Evolutionary conservation across 2,113 vertebrate genomes (phyloP), one percentile per base, ranked within the genome.

Genomic region (Macaca nemestrina): DNA sequence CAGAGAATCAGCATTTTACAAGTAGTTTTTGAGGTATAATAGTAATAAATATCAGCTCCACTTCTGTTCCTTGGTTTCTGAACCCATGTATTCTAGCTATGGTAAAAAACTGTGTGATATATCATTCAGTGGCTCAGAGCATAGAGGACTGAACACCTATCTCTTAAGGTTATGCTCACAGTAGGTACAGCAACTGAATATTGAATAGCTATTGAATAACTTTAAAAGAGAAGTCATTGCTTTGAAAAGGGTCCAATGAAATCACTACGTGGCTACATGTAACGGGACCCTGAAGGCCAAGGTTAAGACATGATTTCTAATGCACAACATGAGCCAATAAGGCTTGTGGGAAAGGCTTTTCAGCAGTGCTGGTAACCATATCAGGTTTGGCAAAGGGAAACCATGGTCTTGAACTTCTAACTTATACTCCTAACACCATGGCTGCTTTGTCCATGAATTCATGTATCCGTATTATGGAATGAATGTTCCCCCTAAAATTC

Each of bases 1-100:
- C 38, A 92, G 38, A 83, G 25, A 95, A 95, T 79, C 52, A 85
- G 0, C 17, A 88, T 72, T 88, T 97, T 55, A 81, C 25, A 89
- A 43, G 45, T 57, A 14, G 3, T 30, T 78, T 94, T 55, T 5
- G 17, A 22, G 9, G n/a, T 94, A 8, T 23, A 79, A 86, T 73
- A 83, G 38, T 87, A 38, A 92, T 35, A 95, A 72, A 92, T 45
- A 79, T 2, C 6, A 90, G 23, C 23, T 35, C 52, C 23, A 87
- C 9, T 94, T 94, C n/a, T 18, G 25, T 27, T 94, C 18, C 55
- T 38, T 87, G 3, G 8, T 55, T 90, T 4, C 5, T 48, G 22
- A 43, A 86, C 22, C 89, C 38, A 27, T 50, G 23, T 11, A 20
- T 64, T 86, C 25, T 57, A 22, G 40, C 30, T 91, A 20, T 83